Base-by-base conservation (phyloP, 2,797 vertebrate species). In the Syngnathus acus region DNA sequence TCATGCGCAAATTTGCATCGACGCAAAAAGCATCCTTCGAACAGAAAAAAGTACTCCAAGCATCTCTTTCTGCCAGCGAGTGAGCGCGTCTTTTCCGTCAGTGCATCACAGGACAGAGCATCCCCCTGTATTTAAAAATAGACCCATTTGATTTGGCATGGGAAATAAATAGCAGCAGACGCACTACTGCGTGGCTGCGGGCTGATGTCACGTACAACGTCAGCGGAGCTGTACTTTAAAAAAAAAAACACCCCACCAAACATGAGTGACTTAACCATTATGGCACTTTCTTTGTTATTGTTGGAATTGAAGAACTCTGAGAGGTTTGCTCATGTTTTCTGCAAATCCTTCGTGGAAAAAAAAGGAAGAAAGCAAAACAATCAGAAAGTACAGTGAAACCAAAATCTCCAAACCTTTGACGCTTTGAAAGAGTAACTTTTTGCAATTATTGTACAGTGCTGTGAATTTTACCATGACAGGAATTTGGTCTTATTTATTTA, bases 1-100 rank as follows among this genome's bases (percentile, higher is more conserved):
- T 65, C 50, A 37, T 82, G 87, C 85, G 85, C 84, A 89, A 85
- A 89, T 88, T 85, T 88, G 88, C 89, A 77, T 60, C 73, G 75
- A 71, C 64, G 64, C 51, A 69, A 72, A 62, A 62, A 17, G 42
- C 58, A n/a, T 40, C 61, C 43, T 47, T 10, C n/a, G n/a, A 9
- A 38, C 38, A 64, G 7, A 26, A 19, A 38, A 5, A 4, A 39
- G 23, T 51, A 10, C 32, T 64, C 48, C 45, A 64, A 64, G 32
- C 63, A 51, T n/a, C 9, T 51, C 16, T 40, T 7, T 16, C 17
- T 51, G 32, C 19, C 11, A 11, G 48, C 23, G 63, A 6, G 48
- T 11, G 47, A 16, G 50, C 9, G 50, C 16, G 40, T 45, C 42
- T 47, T 60, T 38, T 39, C 40, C n/a, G 40, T 14, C 42, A 26